phyloP scores from a whole-genome alignment of 1,140 invertebrate genomes.

The Cydia amplana region DNA sequence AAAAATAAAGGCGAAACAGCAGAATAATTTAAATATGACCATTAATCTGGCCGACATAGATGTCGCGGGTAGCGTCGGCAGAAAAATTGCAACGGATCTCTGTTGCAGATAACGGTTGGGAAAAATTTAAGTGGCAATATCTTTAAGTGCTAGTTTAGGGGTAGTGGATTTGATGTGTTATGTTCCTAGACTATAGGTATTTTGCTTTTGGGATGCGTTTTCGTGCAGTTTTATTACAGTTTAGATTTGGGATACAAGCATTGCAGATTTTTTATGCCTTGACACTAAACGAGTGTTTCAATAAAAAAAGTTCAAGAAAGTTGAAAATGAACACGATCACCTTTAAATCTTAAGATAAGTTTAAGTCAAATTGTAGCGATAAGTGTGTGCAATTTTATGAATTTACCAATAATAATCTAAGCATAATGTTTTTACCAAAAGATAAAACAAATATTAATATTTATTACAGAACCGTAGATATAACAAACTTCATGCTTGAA shows the following conservation, averaged over 20 bases:
- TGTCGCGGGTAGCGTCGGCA: conserved; percentile 64
- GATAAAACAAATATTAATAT: too few species aligned
- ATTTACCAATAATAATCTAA: too few species aligned
- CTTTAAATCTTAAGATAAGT: too few species aligned
- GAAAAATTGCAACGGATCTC: conserved; percentile 38
- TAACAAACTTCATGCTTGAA: background rate
- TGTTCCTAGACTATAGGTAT: too few species aligned
- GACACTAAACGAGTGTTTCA: too few species aligned
- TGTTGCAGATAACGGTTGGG: conserved; percentile 8
- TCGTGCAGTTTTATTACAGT: background rate
- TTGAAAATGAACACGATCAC: too few species aligned
- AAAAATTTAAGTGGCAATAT: conserved; percentile 26
- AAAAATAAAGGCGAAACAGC: conserved; percentile 55
- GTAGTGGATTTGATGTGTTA: background rate
- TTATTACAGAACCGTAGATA: background rate
- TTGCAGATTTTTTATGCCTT: too few species aligned
- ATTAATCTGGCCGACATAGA: conserved; percentile 66
- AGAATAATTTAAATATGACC: conserved; percentile 75
- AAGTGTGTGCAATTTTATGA: too few species aligned
- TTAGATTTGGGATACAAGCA: too few species aligned
- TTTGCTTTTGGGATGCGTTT: background rate
- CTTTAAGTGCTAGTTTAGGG: conserved; percentile 16
- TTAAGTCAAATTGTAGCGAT: too few species aligned
- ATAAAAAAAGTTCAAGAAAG: too few species aligned
- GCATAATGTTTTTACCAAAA: too few species aligned